Evolutionary conservation across 2,888 invertebrate genomes (phyloP).

Genomic region (Clivina fossor): DNA sequence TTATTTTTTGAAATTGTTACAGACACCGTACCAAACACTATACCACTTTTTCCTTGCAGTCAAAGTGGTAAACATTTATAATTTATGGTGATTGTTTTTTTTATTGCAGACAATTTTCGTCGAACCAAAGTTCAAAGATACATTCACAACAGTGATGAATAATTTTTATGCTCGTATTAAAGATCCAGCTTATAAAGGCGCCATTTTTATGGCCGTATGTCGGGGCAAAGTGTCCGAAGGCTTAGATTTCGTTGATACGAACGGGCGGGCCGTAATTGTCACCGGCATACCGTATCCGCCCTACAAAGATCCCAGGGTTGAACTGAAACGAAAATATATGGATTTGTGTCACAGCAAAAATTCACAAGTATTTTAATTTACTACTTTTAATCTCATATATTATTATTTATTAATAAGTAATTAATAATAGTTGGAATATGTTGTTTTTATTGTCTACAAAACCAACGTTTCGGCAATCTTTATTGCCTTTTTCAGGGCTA

Average conservation of each 20-base stretch:
- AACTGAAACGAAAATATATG: slow-evolving; percentile 87
- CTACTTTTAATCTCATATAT: too few relatives aligned
- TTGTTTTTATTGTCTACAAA: too few relatives aligned
- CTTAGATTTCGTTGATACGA: slow-evolving; percentile 92
- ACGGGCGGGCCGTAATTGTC: slow-evolving; percentile 93
- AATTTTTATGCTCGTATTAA: slow-evolving; percentile 83
- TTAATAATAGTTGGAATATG: too few relatives aligned
- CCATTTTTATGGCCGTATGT: slow-evolving; percentile 95
- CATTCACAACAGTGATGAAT: slow-evolving; percentile 76
- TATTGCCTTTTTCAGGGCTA: too few relatives aligned
- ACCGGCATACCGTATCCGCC: slow-evolving; percentile 97
- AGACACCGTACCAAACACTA: too few relatives aligned
- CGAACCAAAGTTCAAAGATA: slow-evolving; percentile 85
- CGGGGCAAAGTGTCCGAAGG: slow-evolving; percentile 98
- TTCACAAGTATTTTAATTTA: slow-evolving; percentile 61
- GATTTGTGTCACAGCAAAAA: slow-evolving; percentile 69
- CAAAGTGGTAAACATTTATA: too few relatives aligned
- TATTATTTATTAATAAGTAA: too few relatives aligned
- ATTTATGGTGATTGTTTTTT: too few relatives aligned
- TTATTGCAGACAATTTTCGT: slow-evolving; percentile 74
- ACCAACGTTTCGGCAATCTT: too few relatives aligned
- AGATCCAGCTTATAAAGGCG: slow-evolving; percentile 74
- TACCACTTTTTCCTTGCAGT: too few relatives aligned
- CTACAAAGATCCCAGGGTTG: slow-evolving; percentile 85
- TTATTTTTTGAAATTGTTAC: too few relatives aligned